phyloP scores from a whole-genome alignment of 2,113 vertebrate genomes.

The Thymallus thymallus region DNA sequence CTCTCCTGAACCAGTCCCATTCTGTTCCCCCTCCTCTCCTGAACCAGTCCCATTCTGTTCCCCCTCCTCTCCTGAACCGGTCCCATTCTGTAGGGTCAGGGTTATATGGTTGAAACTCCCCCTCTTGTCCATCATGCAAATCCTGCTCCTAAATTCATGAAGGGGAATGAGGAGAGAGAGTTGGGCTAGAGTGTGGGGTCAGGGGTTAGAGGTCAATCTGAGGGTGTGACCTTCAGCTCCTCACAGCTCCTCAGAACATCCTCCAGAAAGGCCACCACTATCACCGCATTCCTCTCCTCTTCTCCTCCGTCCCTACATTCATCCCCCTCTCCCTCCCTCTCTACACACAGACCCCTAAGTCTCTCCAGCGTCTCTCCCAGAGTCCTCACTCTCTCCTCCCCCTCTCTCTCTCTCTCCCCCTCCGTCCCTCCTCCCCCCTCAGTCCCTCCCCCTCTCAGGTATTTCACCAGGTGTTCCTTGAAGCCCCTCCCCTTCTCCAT shows the following conservation, averaged over 20 bases:
- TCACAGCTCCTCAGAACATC: constrained; percentile 69
- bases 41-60: no score
- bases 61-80: no score
- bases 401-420: constrained; percentile 27
- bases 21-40: no score
- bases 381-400: background rate
- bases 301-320: constrained; percentile 24
- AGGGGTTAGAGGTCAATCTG: background rate
- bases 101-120: no score
- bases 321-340: background rate
- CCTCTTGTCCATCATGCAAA: no score
- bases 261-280: constrained; percentile 73
- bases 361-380: background rate
- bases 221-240: constrained; percentile 17
- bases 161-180: no score
- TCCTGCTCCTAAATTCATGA: no score
- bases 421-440: constrained; percentile 54
- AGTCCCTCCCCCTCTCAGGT: constrained; percentile 69
- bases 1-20: no score
- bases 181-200: background rate
- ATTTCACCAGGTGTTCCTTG: constrained; percentile 75
- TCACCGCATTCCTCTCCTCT: constrained; percentile 35
- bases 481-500: constrained; percentile 63
- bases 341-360: no score
- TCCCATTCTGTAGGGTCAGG: no score